Evolutionary conservation across 2,797 vertebrate species (phyloP).

Genomic region (Tokudaia tokunoshimensis): DNA sequence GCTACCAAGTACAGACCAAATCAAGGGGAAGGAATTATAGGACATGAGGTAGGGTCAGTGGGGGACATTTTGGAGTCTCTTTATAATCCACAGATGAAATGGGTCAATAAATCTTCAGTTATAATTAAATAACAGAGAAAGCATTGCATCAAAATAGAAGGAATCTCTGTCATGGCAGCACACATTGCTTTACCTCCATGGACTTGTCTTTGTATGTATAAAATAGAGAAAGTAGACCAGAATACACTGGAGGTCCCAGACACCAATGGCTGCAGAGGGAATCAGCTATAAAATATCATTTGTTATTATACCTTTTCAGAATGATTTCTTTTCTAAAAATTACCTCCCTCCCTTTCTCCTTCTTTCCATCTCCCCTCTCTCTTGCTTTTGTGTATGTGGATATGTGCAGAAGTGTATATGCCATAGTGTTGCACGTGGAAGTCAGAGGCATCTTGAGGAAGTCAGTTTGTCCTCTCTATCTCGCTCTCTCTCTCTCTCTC

Average conservation of each 20-base stretch:
- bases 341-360: background rate
- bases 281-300: background rate
- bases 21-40: background rate
- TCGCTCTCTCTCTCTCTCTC: no score
- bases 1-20: background rate
- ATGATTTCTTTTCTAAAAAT: background rate
- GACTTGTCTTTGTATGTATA: background rate
- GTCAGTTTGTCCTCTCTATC: no score
- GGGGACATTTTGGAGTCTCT: background rate
- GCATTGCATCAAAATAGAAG: background rate
- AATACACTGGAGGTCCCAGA: background rate
- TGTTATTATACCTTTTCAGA: background rate
- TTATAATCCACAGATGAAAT: background rate
- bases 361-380: background rate
- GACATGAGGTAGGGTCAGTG: no score
- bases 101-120: background rate
- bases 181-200: background rate
- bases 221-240: constrained; percentile 18
- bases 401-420: background rate
- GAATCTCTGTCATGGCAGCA: background rate
- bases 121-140: constrained; percentile 47
- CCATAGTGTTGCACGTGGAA: no score
- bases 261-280: background rate
- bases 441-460: background rate
- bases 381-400: background rate